Evolutionary conservation across 2,797 vertebrate species (phyloP), one percentile per base, ranked within the genome.

Genomic region (Alectoris magna): DNA sequence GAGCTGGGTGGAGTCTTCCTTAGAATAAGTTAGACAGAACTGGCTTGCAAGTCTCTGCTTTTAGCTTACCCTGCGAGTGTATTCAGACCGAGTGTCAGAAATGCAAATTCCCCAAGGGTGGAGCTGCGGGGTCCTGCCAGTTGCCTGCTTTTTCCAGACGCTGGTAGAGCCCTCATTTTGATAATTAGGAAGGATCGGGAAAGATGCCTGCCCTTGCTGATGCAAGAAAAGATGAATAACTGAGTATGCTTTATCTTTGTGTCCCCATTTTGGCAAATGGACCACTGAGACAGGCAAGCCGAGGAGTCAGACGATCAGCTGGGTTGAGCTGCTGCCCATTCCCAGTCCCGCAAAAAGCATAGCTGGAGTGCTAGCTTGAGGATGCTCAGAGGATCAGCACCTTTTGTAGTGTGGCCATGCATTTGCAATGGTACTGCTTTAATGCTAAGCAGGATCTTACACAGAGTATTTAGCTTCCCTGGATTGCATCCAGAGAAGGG

Each of bases 81-180:
- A 12, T 76, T 53, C 72, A 85, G 66, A 64, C 0, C 15, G 34
- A 71, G 31, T 39, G 39, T 90, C 71, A 89, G 79, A 89, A 92
- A 89, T 34, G 55, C 72, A 78, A 62, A 78, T 75, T 91, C 59
- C 75, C 55, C 31, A 46, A 24, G 73, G 82, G n/a, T 81, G 75
- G 85, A 92, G 72, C 41, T 74, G 36, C 4, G 10, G 83, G 44
- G 78, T 92, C 72, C 88, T 91, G 68, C 27, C 75, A 77, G 38
- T 17, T 73, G 51, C 63, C 51, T 0, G 1, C 31, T 90, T 75
- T 44, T 91, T 51, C 59, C 91, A 94, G 66, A 48, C 31, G 51
- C 48, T 48, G 46, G 36, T 26, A 49, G 67, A n/a, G 41, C 46
- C 80, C 71, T 95, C 18, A 15, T 74, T 80, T 71, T 74, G 17